A percentile compares a stretch with the other conserved stretches of the same genome.
Conservation (phyloP, 2,888 invertebrate species). For the Hemistola chrysoprasaria region DNA sequence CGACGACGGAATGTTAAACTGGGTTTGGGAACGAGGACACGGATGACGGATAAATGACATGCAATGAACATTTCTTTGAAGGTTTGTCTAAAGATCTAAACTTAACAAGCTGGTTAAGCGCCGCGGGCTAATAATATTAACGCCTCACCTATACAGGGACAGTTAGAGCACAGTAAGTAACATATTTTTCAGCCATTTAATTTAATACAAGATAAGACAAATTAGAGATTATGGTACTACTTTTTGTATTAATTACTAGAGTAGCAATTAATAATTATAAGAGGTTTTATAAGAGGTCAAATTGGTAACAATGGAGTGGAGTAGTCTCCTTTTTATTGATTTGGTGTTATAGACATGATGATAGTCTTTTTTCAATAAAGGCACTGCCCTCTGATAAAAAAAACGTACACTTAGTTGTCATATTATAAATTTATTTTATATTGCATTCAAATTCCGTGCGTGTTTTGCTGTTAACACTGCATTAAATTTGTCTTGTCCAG, state of each 20-base stretch:
- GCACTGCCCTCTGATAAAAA: too few species aligned
- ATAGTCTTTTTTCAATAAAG: too few species aligned
- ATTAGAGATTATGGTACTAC: too few species aligned
- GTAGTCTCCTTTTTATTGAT: too few species aligned
- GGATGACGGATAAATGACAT: conserved; percentile 17
- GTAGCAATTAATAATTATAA: too few species aligned
- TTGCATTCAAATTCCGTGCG: conserved; percentile 1
- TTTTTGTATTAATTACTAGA: too few species aligned
- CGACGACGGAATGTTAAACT: conserved; percentile 18
- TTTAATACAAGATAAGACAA: too few species aligned
- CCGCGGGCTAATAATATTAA: conserved; percentile 47
- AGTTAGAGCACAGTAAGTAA: not conserved
- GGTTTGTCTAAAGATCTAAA: conserved; percentile 4
- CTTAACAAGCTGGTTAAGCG: conserved; percentile 44
- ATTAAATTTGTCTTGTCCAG: conserved; percentile 55
- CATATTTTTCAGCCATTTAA: not conserved
- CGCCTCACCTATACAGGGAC: conserved; percentile 39
- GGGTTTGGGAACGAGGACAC: conserved; percentile 18
- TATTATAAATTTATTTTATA: not conserved
- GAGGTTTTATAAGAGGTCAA: too few species aligned
- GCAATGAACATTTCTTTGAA: conserved; percentile 9
- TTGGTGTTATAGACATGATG: too few species aligned
- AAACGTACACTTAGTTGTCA: not conserved
- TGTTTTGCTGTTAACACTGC: conserved; percentile 10
- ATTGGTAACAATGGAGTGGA: too few species aligned